A percentile compares a stretch with the other conserved stretches of the same genome.
phyloP scores from a whole-genome alignment of 2,888 invertebrate genomes.

The Hypselothyrea guttata region DNA sequence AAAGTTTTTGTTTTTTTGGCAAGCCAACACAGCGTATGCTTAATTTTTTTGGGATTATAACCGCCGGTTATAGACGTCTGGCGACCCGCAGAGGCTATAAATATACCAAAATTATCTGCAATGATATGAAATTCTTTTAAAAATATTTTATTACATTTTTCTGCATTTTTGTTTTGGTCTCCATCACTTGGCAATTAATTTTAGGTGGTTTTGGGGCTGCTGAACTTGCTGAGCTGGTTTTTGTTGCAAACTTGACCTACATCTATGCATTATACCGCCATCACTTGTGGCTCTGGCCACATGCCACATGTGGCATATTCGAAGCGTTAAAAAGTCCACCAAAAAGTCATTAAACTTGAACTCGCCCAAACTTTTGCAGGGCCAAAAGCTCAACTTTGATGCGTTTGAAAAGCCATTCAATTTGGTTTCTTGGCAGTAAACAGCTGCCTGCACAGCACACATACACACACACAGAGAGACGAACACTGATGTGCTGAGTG shows the following conservation, averaged over 20 bases:
- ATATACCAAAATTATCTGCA: too few relatives aligned
- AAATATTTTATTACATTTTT: too few relatives aligned
- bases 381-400: slow-evolving; percentile 46
- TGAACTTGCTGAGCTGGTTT: slow-evolving; percentile 6
- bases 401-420: slow-evolving; percentile 45
- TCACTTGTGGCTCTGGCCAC: slow-evolving; percentile 14
- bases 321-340: slow-evolving; percentile 24
- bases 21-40: slow-evolving; percentile 41
- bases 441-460: slow-evolving; percentile 30
- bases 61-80: slow-evolving; percentile 57
- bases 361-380: slow-evolving; percentile 25
- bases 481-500: not conserved
- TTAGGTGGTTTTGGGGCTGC: too few relatives aligned
- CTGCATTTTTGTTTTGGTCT: too few relatives aligned
- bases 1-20: slow-evolving; percentile 23
- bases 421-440: slow-evolving; percentile 54
- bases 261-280: slow-evolving; percentile 17
- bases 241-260: not conserved
- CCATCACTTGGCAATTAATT: too few relatives aligned
- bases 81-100: too few relatives aligned
- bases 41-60: slow-evolving; percentile 41
- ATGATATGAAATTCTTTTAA: too few relatives aligned
- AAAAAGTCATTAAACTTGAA: slow-evolving; percentile 51
- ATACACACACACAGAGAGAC: not conserved
- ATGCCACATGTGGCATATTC: slow-evolving; percentile 15